phyloP scores from a whole-genome alignment of 2,113 vertebrate genomes.

The Epinephelus moara region DNA sequence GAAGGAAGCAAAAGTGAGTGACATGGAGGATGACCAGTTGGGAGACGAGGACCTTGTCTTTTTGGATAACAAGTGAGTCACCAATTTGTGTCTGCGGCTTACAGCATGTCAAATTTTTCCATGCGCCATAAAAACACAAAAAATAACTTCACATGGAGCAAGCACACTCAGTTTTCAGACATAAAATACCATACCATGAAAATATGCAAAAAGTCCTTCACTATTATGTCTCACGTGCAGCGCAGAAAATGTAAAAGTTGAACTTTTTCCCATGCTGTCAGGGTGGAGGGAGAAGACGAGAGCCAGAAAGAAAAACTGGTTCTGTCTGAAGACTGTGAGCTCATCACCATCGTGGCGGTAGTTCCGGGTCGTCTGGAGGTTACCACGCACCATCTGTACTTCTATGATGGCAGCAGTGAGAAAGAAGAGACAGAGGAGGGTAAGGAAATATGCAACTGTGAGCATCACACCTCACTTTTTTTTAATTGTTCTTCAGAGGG shows the following conservation, averaged over 20 bases:
- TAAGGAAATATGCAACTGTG: slow-evolving; percentile 54
- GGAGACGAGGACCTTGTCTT: slow-evolving; percentile 91
- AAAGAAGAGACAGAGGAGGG: slow-evolving; percentile 97
- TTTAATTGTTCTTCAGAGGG: neutral
- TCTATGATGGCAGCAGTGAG: slow-evolving; percentile 93
- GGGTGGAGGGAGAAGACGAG: slow-evolving; percentile 90
- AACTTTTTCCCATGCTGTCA: slow-evolving; percentile 57
- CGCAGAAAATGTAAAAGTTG: neutral
- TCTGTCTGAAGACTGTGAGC: slow-evolving; percentile 95
- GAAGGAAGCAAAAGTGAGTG: slow-evolving; percentile 96
- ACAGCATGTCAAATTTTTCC: neutral
- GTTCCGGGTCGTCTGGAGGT: slow-evolving; percentile 93
- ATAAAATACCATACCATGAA: neutral
- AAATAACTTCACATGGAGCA: neutral
- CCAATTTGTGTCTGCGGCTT: neutral
- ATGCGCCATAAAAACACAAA: neutral
- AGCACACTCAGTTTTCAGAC: neutral
- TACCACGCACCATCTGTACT: slow-evolving; percentile 95
- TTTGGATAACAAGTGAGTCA: slow-evolving; percentile 90
- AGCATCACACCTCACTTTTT: neutral
- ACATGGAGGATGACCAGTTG: slow-evolving; percentile 93
- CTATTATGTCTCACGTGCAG: too few relatives aligned
- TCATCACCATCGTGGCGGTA: slow-evolving; percentile 94
- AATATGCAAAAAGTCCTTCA: neutral
- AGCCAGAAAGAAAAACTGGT: slow-evolving; percentile 94